phyloP scores from a whole-genome alignment of 2,113 vertebrate genomes.

The Anthoscopus minutus region DNA sequence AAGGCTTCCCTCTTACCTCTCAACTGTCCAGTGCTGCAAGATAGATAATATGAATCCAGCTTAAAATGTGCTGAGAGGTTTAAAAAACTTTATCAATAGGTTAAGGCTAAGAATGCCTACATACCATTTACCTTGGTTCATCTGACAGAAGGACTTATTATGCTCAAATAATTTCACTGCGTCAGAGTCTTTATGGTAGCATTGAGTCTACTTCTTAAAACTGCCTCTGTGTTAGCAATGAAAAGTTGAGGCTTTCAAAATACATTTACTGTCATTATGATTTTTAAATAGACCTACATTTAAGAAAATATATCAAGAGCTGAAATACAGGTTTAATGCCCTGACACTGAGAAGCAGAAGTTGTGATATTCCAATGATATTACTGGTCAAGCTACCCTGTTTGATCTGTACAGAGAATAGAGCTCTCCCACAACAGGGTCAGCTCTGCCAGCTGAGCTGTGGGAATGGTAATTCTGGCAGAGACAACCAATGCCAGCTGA shows the following conservation, averaged over 20 bases:
- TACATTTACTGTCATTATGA: background rate
- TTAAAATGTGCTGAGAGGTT: background rate
- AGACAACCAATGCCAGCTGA: background rate
- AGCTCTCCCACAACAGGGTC: background rate
- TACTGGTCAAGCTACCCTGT: background rate
- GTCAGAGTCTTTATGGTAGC: background rate
- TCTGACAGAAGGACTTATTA: background rate
- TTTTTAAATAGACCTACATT: background rate
- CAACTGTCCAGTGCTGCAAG: background rate
- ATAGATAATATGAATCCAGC: background rate
- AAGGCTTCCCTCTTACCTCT: background rate
- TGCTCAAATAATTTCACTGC: background rate
- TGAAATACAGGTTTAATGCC: background rate
- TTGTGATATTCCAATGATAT: background rate
- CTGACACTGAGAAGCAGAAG: background rate
- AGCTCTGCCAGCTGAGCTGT: background rate
- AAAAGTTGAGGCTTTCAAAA: background rate
- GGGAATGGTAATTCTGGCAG: background rate
- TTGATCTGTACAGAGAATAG: background rate
- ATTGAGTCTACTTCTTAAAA: background rate
- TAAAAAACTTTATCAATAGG: background rate
- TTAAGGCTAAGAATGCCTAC: background rate
- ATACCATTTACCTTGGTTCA: background rate
- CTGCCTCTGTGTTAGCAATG: background rate
- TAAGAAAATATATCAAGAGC: background rate